Conservation (phyloP, 2,113 vertebrate species). For the Cyanoramphus novaezelandiae region DNA sequence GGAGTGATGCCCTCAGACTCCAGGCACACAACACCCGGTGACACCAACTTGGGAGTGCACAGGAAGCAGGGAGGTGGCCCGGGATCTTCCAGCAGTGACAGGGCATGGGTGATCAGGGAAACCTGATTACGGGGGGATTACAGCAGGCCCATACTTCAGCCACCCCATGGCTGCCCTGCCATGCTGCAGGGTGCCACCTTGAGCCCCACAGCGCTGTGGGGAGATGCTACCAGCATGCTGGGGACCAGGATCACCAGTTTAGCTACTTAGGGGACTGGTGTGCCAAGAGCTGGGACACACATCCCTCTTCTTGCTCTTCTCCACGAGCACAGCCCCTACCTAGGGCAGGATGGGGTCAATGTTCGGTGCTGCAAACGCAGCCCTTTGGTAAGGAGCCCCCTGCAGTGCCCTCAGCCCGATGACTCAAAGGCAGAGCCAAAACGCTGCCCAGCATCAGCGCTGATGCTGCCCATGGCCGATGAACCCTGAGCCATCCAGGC, state of each 20-base stretch:
- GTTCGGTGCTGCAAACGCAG: neutral
- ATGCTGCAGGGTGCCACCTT: rapidly evolving
- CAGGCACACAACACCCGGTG: neutral
- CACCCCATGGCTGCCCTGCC: rapidly evolving
- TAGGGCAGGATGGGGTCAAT: neutral
- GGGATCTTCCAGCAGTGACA: rapidly evolving
- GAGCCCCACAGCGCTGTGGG: rapidly evolving
- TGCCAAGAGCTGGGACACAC: neutral
- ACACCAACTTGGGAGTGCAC: neutral
- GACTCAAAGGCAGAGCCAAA: neutral
- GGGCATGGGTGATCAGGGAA: neutral
- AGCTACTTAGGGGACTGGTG: neutral
- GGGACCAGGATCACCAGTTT: neutral
- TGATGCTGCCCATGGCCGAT: neutral
- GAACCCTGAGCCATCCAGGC: neutral
- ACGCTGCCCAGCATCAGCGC: neutral
- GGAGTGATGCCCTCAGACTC: neutral
- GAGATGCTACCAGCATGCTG: rapidly evolving
- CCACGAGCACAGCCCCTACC: neutral
- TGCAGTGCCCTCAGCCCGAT: neutral
- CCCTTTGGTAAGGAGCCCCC: neutral
- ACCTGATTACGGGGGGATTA: neutral
- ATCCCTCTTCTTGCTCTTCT: neutral
- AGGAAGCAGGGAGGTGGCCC: neutral
- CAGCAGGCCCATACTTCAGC: neutral